Evolutionary conservation across 1,140 invertebrate species (phyloP), one percentile per base, ranked within the genome.

Genomic region (Solenopsis invicta): DNA sequence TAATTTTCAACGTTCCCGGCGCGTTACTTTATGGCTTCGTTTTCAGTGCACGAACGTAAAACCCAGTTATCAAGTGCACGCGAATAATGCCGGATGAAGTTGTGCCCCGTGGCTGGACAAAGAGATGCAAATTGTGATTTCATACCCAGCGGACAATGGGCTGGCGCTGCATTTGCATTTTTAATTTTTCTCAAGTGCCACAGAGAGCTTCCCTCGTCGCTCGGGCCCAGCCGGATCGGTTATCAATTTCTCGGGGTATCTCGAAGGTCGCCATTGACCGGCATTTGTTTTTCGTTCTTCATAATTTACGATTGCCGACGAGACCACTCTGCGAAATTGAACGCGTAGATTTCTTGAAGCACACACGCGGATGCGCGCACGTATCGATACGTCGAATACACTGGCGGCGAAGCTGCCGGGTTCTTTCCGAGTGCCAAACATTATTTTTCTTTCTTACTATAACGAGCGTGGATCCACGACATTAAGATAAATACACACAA

Each of bases 191-290:
- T 97, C 0, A 96, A 96, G 13, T 96, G 96, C 86, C 97, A 96
- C 97, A 96, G 34, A 96, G 34, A 98, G 96, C 91, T 98, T 34
- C 97, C 96, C 96, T 96, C 96, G 91, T 56, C 48, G 59, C 13
- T 71, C 21, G 13, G 98, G 97, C 94, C 76, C 54, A 50, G 21
- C 62, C 21, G 18, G 98, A 97, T 94, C 62, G 21, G 50, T 88
- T 77, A 90, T 64, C 37, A 62, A 86, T 75, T 75, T 82, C 56
- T 66, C 24, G 41, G n/a, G n/a, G 52, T 16, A 21, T 59, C 59
- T 61, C 41, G 12, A 21, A 45, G 24, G 16, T 75, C 56, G 34
- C 18, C 62, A 78, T 89, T 75, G 75, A 85, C 41, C 59, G 13
- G 37, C 52, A 61, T 88, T 88, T 82, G 87, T 80, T 90, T 88